Evolutionary conservation across 2,797 vertebrate species (phyloP).

Genomic region (Apodemus agrarius): DNA sequence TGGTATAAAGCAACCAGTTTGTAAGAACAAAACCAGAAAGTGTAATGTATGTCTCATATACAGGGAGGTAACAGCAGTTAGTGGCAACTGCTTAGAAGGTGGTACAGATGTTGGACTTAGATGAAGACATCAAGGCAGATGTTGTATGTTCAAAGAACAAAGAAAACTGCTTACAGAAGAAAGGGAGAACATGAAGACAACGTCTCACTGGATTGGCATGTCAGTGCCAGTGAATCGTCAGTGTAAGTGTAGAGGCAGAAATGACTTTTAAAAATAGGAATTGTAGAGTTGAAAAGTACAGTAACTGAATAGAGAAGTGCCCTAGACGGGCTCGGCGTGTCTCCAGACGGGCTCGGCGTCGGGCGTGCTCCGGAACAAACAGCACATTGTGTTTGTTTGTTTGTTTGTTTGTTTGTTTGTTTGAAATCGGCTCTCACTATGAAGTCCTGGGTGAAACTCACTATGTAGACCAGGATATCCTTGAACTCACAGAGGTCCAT

Average conservation of each 20-base stretch:
- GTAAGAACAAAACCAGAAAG: slow-evolving; percentile 11
- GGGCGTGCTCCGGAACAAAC: slow-evolving; percentile 15
- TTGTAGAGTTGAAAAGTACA: neutral
- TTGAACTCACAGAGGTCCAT: neutral
- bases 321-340: neutral
- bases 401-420: neutral
- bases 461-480: neutral
- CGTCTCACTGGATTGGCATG: neutral
- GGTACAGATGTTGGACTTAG: neutral
- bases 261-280: neutral
- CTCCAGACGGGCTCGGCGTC: neutral
- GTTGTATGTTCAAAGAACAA: slow-evolving; percentile 29
- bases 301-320: neutral
- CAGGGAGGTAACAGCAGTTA: neutral
- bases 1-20: neutral
- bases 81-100: neutral
- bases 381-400: neutral
- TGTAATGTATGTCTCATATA: neutral
- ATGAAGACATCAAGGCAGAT: slow-evolving; percentile 46
- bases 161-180: slow-evolving; percentile 42
- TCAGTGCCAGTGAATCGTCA: neutral
- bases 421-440: neutral
- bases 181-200: slow-evolving; percentile 1
- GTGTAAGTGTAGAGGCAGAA: neutral
- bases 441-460: neutral